Base-by-base conservation (phyloP, 2,797 vertebrate species). In the Anabas testudineus region DNA sequence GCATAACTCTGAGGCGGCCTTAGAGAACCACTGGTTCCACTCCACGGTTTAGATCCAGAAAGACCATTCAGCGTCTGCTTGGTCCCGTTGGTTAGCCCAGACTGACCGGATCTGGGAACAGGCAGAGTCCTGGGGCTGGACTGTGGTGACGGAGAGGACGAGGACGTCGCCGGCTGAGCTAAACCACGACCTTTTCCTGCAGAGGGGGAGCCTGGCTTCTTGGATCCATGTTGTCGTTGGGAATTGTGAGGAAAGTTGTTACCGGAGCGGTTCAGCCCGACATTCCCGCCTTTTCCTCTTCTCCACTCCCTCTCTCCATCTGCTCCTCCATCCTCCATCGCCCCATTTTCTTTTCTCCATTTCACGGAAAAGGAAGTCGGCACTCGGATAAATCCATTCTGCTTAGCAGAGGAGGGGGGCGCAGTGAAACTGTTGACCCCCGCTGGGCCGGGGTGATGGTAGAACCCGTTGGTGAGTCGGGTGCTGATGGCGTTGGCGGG, bases 321-420 rank as follows among this genome's bases (percentile, higher is more conserved):
- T 0, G 7, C 8, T 3, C 32, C 72, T 1, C 56, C 76, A 0
- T 89, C 82, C 75, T 88, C 84, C 7, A 82, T 82, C 9, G 64
- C 81, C 72, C 87, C 93, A n/a, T 76, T 93, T 46, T 93, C 85
- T 43, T 93, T 95, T 83, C 89, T 94, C 95, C 95, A 96, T 62
- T 92, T 97, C 82, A 93, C 79, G 56, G 95, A 88, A 71, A 93
- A 93, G 8, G 95, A 89, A 3, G 69, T 53, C 10, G 94, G 87
- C 55, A 90, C 80, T 34, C 84, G 81, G 71, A 93, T 87, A 34
- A 92, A 88, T 26, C 95, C 95, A 74, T 95, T 96, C 75, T 94
- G 94, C 84, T 94, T 92, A 0, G 37, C 72, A 1, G 71, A 28
- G 7, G 76, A 24, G 0, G 70, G 5, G 14, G 70, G 6, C 0